phyloP scores from a whole-genome alignment of 1,140 invertebrate genomes.

The Conopomorpha cramerella region DNA sequence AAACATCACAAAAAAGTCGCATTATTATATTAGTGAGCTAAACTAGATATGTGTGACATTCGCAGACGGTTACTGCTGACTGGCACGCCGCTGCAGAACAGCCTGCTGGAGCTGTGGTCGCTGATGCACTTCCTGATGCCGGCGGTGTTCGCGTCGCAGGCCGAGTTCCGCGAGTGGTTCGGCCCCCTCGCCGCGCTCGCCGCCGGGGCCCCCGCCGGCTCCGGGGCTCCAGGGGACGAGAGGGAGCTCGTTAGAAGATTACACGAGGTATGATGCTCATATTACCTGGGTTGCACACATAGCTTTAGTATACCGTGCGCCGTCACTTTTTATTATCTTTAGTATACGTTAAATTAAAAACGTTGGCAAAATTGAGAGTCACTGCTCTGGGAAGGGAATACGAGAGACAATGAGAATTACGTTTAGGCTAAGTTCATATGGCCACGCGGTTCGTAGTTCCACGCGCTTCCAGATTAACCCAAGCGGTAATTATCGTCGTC shows the following conservation, averaged over 20 bases:
- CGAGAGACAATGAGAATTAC: no score
- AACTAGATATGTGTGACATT: slow-evolving; percentile 14
- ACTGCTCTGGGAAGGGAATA: no score
- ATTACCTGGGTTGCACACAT: no score
- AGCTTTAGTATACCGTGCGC: no score
- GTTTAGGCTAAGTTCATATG: no score
- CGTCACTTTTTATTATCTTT: no score
- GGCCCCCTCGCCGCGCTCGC: slow-evolving; percentile 97
- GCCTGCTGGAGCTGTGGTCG: slow-evolving; percentile 99
- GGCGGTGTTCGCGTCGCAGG: slow-evolving; percentile 96
- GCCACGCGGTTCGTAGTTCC: no score
- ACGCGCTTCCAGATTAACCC: no score
- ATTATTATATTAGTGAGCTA: neutral
- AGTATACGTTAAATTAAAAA: no score
- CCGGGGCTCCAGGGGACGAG: slow-evolving; percentile 75
- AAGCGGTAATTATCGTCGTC: no score
- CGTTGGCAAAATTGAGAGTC: no score
- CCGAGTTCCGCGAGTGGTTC: slow-evolving; percentile 99
- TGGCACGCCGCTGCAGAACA: slow-evolving; percentile 98
- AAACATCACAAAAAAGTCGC: no score
- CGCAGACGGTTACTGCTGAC: slow-evolving; percentile 89
- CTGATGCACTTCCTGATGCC: slow-evolving; percentile 99
- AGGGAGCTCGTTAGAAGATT: slow-evolving; percentile 83
- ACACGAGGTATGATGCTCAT: slow-evolving; percentile 93
- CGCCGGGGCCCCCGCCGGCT: slow-evolving; percentile 95